Evolutionary conservation across 2,888 invertebrate genomes (phyloP), one percentile per base, ranked within the genome.

Genomic region (Abrostola tripartita): DNA sequence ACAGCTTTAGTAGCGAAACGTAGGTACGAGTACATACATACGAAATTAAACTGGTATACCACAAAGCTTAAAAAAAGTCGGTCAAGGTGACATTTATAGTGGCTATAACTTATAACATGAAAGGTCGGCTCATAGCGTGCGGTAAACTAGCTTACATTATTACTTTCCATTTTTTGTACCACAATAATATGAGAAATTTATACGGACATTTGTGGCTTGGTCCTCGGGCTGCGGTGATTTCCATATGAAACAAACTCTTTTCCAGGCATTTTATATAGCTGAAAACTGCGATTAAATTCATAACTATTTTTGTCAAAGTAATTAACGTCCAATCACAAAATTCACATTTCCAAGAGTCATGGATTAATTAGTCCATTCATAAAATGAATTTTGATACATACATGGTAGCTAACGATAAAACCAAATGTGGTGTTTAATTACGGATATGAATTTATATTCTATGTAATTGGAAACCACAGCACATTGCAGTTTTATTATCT

Each of bases 41-140:
- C 37, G 44, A 65, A 68, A 68, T 64, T 50, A 74, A 65, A 58
- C 52, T 63, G 54, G 64, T 60, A 66, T 53, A 63, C 47, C n/a
- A 59, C 60, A 53, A 62, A 50, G 44, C 51, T 51, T 62, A 42
- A 55, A 57, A n/a, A 58, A 83, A 79, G 51, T 80, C 72, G 84
- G 85, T 79, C 85, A 85, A 85, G 85, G 85, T 72, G 75, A 76
- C 74, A 65, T 72, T 81, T 76, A 79, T 72, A 64, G 71, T 70
- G 74, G 69, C 76, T 74, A 74, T 79, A 74, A 79, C 59, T 78
- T 70, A 67, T 72, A 78, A 74, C 71, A 60, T 67, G 59, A 72
- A 79, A 78, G 77, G 78, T 71, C 77, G 60, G 67, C 68, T 66
- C 68, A 68, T 77, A 56, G 82, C 77, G 71, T 78, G 78, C 62